These are phyloP conservation scores for Samia ricini DNA, from an alignment of 1,140 invertebrate species.

Conservation along the genomic window DNA sequence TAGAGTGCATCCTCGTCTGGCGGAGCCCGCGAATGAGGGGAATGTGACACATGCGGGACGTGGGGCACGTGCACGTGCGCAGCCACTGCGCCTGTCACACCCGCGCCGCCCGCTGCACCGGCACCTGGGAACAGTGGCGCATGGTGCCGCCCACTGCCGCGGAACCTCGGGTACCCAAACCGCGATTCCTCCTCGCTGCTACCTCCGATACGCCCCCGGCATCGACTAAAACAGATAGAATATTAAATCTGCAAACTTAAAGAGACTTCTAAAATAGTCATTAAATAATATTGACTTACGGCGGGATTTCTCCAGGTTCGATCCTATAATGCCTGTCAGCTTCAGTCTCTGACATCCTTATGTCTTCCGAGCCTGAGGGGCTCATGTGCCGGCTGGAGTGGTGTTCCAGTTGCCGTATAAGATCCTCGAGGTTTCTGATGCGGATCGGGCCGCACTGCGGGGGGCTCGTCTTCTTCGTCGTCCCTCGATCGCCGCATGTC, in stretches of 20 bases:
- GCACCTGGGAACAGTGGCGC: conserved; percentile 60
- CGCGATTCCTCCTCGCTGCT: conserved; percentile 84
- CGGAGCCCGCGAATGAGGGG: conserved; percentile 75
- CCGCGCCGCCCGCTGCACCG: conserved; percentile 53
- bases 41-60: conserved; percentile 72
- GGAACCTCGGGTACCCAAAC: conserved; percentile 86
- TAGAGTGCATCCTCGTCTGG: conserved; percentile 91
- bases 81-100: conserved; percentile 71
- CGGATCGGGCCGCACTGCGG: conserved; percentile 86
- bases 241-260: background rate
- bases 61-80: conserved; percentile 83
- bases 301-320: conserved; percentile 82
- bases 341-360: conserved; percentile 94
- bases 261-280: background rate
- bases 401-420: conserved; percentile 93
- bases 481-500: conserved; percentile 56
- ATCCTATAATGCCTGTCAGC: conserved; percentile 92
- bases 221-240: conserved; percentile 52
- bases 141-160: conserved; percentile 82
- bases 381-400: conserved; percentile 92
- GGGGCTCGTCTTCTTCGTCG: conserved; percentile 84
- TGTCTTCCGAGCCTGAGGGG: conserved; percentile 93
- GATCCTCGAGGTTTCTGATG: conserved; percentile 93
- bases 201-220: conserved; percentile 70
- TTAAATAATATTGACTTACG: conserved; percentile 40